phyloP scores from a whole-genome alignment of 2,113 vertebrate species.

The Hymenochirus boettgeri region DNA sequence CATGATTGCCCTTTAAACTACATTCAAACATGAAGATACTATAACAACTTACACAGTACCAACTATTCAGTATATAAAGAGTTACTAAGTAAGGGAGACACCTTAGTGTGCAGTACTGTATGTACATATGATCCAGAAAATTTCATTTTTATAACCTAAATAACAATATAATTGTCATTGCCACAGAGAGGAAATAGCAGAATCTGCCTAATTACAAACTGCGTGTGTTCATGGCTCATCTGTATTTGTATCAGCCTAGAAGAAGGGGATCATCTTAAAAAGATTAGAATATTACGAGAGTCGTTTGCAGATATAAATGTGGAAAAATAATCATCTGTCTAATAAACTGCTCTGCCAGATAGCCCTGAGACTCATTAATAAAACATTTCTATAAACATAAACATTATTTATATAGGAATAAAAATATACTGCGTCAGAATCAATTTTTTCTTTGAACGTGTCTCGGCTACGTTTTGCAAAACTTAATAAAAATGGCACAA shows the following conservation, averaged over 20 bases:
- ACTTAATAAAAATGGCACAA: neutral
- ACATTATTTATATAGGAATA: constrained; percentile 27
- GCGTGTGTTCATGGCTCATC: neutral
- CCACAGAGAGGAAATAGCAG: no score
- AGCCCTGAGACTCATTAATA: constrained; percentile 21
- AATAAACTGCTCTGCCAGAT: constrained; percentile 21
- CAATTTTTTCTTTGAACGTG: constrained; percentile 6
- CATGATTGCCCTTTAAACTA: no score
- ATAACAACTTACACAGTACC: no score
- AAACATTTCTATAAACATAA: constrained; percentile 31
- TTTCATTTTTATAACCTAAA: no score
- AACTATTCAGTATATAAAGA: no score
- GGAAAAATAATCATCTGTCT: constrained; percentile 26
- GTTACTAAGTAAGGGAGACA: no score
- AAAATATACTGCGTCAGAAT: constrained; percentile 4
- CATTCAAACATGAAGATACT: no score
- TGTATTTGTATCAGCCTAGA: neutral
- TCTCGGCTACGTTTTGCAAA: neutral
- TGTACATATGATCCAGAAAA: no score
- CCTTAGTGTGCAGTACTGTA: no score
- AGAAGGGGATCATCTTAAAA: constrained; percentile 5
- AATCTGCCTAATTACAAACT: no score
- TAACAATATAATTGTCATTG: no score
- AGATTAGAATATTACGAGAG: constrained; percentile 18
- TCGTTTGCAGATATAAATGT: constrained; percentile 12